A percentile compares a stretch with the other conserved stretches of the same genome.
These are phyloP conservation scores for Holothuria leucospilota DNA, from an alignment of 53 echinoderm and acorn worm species.

Conservation along the genomic window DNA sequence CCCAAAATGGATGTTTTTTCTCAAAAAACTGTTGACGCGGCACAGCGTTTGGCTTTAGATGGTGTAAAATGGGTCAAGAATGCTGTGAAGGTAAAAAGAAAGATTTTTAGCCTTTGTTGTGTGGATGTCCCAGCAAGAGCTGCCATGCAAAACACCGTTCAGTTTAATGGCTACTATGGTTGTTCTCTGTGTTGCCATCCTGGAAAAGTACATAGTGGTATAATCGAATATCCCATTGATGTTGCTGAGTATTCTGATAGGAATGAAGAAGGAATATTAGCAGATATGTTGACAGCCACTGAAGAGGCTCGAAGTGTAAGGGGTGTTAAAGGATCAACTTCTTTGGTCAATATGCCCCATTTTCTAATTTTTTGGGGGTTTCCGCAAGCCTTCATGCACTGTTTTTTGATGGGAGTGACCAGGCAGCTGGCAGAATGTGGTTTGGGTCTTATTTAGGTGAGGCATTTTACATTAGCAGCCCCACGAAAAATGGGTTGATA, in stretches of 20 bases:
- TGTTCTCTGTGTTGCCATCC: constrained; percentile 68
- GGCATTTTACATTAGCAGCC: constrained; percentile 37
- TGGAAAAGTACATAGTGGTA: constrained; percentile 29
- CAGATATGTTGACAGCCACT: constrained; percentile 53
- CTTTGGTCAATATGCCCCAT: constrained; percentile 55
- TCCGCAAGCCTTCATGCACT: constrained; percentile 60
- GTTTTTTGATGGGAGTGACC: constrained; percentile 45
- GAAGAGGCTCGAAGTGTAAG: constrained; percentile 40
- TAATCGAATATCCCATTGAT: constrained; percentile 66
- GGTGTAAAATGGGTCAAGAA: constrained; percentile 20
- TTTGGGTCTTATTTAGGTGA: constrained; percentile 26
- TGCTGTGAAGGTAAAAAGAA: constrained; percentile 39
- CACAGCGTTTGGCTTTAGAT: constrained; percentile 14
- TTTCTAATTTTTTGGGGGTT: constrained; percentile 53
- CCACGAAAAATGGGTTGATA: not conserved
- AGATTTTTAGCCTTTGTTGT: constrained; percentile 58
- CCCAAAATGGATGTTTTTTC: constrained; percentile 35
- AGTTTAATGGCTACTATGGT: constrained; percentile 68
- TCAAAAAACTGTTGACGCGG: constrained; percentile 10
- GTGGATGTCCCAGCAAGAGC: constrained; percentile 66
- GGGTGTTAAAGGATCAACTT: constrained; percentile 69
- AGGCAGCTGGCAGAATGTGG: constrained; percentile 55
- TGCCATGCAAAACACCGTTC: constrained; percentile 58
- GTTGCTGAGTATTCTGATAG: constrained; percentile 54
- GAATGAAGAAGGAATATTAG: constrained; percentile 55